phyloP scores from a whole-genome alignment of 2,113 vertebrate genomes.

The human region GRCh38 chr15:71415001-71415500 shows the following conservation, averaged over 20 bases:
- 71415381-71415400: too few species aligned
- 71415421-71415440: too few species aligned
- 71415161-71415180: background rate
- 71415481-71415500: too few species aligned
- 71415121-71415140: background rate
- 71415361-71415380: background rate
- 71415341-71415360: background rate
- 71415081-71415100: background rate
- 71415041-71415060: background rate
- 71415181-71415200: background rate
- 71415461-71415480: too few species aligned
- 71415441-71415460: too few species aligned
- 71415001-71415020: conserved; percentile 31
- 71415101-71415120: background rate
- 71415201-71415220: background rate
- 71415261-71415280: background rate
- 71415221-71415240: background rate
- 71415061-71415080: background rate
- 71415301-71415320: too few species aligned
- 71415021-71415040: background rate
- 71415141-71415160: background rate
- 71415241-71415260: accelerated
- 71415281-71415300: background rate
- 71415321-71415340: background rate
- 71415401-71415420: too few species aligned